Conservation (phyloP, 1,140 invertebrate genomes). For the Cylas formicarius region DNA sequence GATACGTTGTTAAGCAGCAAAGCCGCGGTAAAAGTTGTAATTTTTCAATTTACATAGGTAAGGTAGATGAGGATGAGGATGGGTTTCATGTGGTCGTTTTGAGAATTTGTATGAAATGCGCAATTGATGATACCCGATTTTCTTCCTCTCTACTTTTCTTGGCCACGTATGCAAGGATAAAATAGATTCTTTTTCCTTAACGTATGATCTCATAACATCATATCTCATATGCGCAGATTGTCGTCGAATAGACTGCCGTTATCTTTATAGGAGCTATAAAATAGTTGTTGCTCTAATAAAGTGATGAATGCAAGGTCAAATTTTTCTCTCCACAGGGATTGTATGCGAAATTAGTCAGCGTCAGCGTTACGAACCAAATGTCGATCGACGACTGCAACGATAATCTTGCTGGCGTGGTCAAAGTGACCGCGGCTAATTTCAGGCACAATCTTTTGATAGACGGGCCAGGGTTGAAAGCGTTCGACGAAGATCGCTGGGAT, state of each 20-base stretch:
- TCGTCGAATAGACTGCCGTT: too few relatives aligned
- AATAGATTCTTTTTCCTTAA: not conserved
- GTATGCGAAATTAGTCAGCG: constrained; percentile 18
- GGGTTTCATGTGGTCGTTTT: not conserved
- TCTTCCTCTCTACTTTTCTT: too few relatives aligned
- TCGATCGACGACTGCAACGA: constrained; percentile 56
- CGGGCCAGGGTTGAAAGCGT: constrained; percentile 46
- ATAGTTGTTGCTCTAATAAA: not conserved
- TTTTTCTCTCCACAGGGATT: constrained; percentile 16
- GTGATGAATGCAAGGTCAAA: not conserved
- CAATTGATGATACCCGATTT: too few relatives aligned
- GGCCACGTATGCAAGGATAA: not conserved
- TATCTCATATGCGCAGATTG: too few relatives aligned
- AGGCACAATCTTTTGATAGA: constrained; percentile 60
- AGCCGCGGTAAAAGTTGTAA: constrained; percentile 13
- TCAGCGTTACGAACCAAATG: constrained; percentile 51
- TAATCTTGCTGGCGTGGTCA: constrained; percentile 44
- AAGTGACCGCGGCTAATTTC: constrained; percentile 49
- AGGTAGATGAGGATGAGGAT: not conserved
- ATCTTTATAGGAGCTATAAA: too few relatives aligned
- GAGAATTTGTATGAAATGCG: too few relatives aligned
- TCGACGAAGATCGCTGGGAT: constrained; percentile 62
- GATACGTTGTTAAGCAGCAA: constrained; percentile 9
- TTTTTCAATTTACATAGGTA: not conserved
- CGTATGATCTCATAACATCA: too few relatives aligned